These are phyloP conservation scores for Glaucidium brasilianum DNA, from an alignment of 2,113 vertebrate species.

Conservation along the genomic window DNA sequence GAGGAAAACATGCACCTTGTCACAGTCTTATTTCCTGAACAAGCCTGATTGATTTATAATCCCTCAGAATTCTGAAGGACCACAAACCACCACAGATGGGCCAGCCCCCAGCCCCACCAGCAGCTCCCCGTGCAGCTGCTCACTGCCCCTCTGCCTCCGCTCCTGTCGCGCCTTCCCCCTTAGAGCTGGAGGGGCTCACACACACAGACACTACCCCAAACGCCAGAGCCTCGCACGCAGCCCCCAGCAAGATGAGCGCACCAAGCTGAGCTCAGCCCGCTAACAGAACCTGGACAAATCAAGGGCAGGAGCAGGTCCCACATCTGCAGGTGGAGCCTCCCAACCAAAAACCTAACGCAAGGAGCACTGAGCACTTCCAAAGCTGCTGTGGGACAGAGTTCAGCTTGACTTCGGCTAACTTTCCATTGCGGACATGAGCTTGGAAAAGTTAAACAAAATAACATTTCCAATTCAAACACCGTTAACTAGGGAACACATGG, in stretches of 20 bases:
- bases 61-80: background rate
- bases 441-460: background rate
- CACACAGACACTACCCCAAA: background rate
- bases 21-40: conserved; percentile 29
- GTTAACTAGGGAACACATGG: background rate
- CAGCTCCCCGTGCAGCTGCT: background rate
- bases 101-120: background rate
- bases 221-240: background rate
- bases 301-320: background rate
- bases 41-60: conserved; percentile 46
- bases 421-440: background rate
- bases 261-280: background rate
- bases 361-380: background rate
- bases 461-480: background rate
- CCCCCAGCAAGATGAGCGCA: background rate
- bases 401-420: background rate
- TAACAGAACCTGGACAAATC: no score
- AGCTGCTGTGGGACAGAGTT: background rate
- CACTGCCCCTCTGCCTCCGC: background rate
- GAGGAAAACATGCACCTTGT: conserved; percentile 26
- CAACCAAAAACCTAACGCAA: background rate
- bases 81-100: background rate
- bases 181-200: background rate
- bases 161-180: background rate
- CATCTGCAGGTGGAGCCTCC: background rate